Base-by-base conservation (phyloP, 2,797 vertebrate species). In the Melanotaenia boesemani region DNA sequence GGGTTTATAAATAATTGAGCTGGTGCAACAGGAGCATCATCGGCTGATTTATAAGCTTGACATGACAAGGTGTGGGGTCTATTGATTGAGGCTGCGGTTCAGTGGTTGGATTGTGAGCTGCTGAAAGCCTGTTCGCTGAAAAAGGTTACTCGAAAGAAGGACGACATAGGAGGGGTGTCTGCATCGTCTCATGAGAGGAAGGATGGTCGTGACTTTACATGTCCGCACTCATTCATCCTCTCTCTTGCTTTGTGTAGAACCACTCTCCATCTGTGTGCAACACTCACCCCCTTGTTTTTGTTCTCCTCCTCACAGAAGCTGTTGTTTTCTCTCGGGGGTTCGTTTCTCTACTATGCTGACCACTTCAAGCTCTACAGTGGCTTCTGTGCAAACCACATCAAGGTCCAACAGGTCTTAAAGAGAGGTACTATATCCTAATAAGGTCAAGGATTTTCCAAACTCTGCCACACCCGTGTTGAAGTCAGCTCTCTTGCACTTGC, bases 341-440 rank as follows among this genome's bases (percentile, higher is more conserved):
- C 98, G 0, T 99, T 99, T 86, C 96, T 99, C 32, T 99, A 99
- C 92, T 99, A 99, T 0, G 97, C 98, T 1, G 98, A 99, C 91
- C 98, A 99, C 91, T 99, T 99, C 89, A 99, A 99, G 86, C 95
- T 99, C 57, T 99, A 99, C 94, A 99, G 98, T 12, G 98, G 98
- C 67, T 99, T 99, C 92, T 99, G 98, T 57, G 97, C 98, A 63
- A 99, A 99, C 87, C 98, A 99, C 89, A 98, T 97, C 89, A 99
- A 99, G 93, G 97, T 99, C 76, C 98, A 99, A 92, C 98, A 98
- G 91, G 97, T 99, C 90, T 95, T 99, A 26, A 97, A 98, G 90
- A 95, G 96, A 97, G 98, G 98, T 99, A 96, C 83, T 9, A 30
- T 32, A 62, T 30, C n/a, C 62, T 32, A 5, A 26, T 56, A 12